Evolutionary conservation across 2,113 vertebrate genomes (phyloP).

Genomic region (Hirundichthys speculiger): DNA sequence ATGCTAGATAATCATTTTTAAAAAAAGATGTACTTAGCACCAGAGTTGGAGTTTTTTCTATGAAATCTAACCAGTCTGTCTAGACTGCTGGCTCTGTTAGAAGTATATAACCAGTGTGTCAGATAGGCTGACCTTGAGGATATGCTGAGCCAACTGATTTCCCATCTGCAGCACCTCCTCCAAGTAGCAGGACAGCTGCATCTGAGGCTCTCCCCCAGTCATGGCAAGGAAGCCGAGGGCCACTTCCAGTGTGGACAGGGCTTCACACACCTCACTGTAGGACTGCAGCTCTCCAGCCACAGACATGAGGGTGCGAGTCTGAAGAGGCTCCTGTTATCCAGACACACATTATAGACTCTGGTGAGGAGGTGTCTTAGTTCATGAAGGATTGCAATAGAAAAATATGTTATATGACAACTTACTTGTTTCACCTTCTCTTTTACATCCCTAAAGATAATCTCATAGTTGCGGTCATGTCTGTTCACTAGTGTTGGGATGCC

Average conservation of each 20-base stretch:
- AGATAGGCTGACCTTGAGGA: conserved; percentile 84
- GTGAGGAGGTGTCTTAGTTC: neutral
- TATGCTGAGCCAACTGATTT: conserved; percentile 82
- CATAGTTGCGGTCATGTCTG: conserved; percentile 90
- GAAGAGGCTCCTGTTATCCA: conserved; percentile 81
- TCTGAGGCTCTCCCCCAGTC: conserved; percentile 82
- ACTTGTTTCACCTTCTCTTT: conserved; percentile 88
- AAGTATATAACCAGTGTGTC: conserved; percentile 7
- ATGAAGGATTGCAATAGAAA: neutral
- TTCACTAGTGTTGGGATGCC: conserved; percentile 90
- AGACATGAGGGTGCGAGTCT: conserved; percentile 71
- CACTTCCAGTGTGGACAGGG: conserved; percentile 86
- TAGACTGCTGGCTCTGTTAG: neutral
- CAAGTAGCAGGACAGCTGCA: conserved; percentile 84
- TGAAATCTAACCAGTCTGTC: conserved; percentile 7
- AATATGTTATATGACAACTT: too few relatives aligned
- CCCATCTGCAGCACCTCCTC: conserved; percentile 87
- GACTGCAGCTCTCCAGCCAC: conserved; percentile 88
- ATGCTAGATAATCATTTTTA: neutral
- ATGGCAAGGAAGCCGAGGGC: conserved; percentile 90
- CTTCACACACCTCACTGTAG: conserved; percentile 92
- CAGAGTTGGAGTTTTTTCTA: neutral
- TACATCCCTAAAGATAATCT: conserved; percentile 86
- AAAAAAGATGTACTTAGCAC: neutral
- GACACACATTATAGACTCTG: neutral